A percentile compares a stretch with the other conserved stretches of the same genome.
These are phyloP conservation scores for Siniperca scherzeri DNA, from an alignment of 2,797 vertebrate genomes.

Conservation along the genomic window DNA sequence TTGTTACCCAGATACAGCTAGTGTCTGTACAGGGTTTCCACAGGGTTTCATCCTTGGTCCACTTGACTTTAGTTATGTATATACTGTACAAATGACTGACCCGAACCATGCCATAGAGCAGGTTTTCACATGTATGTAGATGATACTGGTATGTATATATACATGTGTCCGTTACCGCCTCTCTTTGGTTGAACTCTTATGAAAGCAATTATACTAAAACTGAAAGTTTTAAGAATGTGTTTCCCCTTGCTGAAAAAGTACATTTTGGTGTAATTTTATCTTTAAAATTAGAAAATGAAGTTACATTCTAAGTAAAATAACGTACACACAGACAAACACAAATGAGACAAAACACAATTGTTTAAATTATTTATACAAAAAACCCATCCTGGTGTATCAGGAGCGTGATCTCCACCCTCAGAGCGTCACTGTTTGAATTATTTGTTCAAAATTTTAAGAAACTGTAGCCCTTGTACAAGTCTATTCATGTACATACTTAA, in stretches of 20 bases:
- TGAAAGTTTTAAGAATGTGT: background rate
- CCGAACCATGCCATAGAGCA: background rate
- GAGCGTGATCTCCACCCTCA: constrained; percentile 54
- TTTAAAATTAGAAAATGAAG: background rate
- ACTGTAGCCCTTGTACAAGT: constrained; percentile 87
- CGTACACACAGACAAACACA: constrained; percentile 28
- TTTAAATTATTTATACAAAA: constrained; percentile 81
- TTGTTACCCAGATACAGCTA: no score
- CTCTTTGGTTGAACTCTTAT: background rate
- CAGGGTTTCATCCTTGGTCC: background rate
- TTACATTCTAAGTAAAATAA: constrained; percentile 21
- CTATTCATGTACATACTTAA: constrained; percentile 79
- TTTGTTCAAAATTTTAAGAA: constrained; percentile 81
- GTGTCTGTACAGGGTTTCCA: background rate
- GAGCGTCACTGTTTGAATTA: constrained; percentile 66
- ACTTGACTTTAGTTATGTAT: background rate
- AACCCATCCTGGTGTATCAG: constrained; percentile 55
- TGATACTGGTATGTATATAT: background rate
- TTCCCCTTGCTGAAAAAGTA: background rate
- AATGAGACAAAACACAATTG: constrained; percentile 60
- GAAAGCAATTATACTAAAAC: background rate
- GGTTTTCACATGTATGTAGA: background rate
- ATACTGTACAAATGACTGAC: no score
- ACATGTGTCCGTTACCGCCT: no score
- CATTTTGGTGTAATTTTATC: background rate